Evolutionary conservation across 2,113 vertebrate genomes (phyloP), one percentile per base, ranked within the genome.

Genomic region (Gallinago undulata): DNA sequence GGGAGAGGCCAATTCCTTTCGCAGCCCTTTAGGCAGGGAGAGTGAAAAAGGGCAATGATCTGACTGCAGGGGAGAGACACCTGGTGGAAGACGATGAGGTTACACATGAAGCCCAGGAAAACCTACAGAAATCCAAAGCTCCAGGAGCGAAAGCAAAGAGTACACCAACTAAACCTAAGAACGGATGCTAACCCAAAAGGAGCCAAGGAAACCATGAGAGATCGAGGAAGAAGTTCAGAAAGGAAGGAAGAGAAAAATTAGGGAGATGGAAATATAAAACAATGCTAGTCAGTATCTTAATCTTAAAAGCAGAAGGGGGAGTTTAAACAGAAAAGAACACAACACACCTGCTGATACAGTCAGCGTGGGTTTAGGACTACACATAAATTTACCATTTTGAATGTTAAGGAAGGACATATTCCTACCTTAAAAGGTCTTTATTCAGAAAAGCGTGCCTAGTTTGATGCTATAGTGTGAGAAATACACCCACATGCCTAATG

Each of bases 31-130:
- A n/a, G 13, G 9, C 9, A 41, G n/a, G 79, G 9, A 4, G 43
- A 28, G 41, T n/a, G 37, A n/a, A 35, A 60, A 68, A 21, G 50
- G 67, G 31, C 0, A 12, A 33, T 3, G 55, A 11, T 50, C 37
- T 13, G 51, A 18, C 39, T 28, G 69, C 86, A 74, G 35, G 64
- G 76, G 83, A 93, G 95, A 95, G 95, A 95, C 90, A 87, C 10
- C 96, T 96, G 80, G 86, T 93, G 96, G 95, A 72, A 72, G 62
- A 51, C 0, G 3, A 57, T 0, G 4, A 69, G 53, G 48, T 41
- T 68, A 88, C 95, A 90, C 1, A 3, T 22, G 56, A 74, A 72
- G 79, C 28, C 28, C 47, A 77, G 33, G 43, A 74, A 86, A 63
- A 83, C 5, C 27, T 7, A 4, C 63, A 47, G 47, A 47, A 56